Base-by-base conservation (phyloP, 2,888 invertebrate species). In the Drosophila formosana region DNA sequence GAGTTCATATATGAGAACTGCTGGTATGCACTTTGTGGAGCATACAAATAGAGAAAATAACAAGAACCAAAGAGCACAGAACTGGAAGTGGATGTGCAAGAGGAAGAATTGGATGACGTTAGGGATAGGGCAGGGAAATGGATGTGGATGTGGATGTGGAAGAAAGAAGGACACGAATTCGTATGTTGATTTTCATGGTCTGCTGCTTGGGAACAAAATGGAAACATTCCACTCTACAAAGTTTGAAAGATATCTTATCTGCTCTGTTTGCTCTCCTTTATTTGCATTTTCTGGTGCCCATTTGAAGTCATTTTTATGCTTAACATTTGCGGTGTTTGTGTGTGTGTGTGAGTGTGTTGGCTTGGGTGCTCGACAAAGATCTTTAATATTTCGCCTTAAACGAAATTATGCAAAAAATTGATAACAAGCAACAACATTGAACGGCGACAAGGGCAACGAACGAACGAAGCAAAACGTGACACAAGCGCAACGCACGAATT, bases 161-260 rank as follows among this genome's bases (percentile, higher is more conserved):
- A 4, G 37, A 8, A 63, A 25, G 50, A 43, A 45, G 56, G 13
- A 41, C 58, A 62, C 32, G 64, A 73, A 67, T 66, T 64, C 82
- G 83, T 68, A 82, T 89, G 85, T 80, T 88, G 89, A 85, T 88
- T 89, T 88, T 85, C 75, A 84, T 82, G 89, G 85, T 88, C 76
- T 76, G 89, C 55, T 84, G 89, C 84, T 62, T 85, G 66, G 64
- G 65, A 79, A 89, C 88, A 83, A 87, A 83, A 89, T 83, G 83
- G 87, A 89, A 89, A 84, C 88, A 89, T 89, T 89, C 82, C 78
- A 65, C 62, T 80, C 51, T 45, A 51, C 41, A 71, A 72, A 85
- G 62, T 69, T 85, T 68, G 45, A 47, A 58, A 69, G 69, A 73
- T 77, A 80, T 74, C 85, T 78, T 87, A 87, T 87, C 81, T 72